phyloP scores from a whole-genome alignment of 2,888 invertebrate species.

The Sesia bembeciformis region DNA sequence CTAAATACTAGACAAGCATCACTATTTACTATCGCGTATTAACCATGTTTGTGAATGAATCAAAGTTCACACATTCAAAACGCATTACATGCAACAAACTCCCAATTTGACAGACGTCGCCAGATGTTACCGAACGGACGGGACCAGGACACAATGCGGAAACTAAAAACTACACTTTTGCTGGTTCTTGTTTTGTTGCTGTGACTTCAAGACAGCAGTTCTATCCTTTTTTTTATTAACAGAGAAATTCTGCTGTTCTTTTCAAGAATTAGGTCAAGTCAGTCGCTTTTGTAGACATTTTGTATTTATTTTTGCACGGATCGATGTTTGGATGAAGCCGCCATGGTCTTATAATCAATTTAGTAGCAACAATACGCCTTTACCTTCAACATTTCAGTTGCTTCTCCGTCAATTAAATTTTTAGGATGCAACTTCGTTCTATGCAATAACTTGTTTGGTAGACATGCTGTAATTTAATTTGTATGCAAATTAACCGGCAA shows the following conservation, averaged over 20 bases:
- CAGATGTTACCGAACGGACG: slow-evolving; percentile 21
- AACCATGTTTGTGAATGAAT: too few species aligned
- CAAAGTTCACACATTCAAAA: slow-evolving; percentile 1
- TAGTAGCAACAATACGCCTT: slow-evolving; percentile 14
- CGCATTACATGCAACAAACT: slow-evolving; percentile 6
- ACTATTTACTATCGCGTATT: too few species aligned
- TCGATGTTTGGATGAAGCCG: neutral
- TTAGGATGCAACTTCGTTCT: slow-evolving; percentile 18
- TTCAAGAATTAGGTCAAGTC: neutral
- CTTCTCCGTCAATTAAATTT: slow-evolving; percentile 7
- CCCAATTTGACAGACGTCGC: slow-evolving; percentile 1
- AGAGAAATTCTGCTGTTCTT: neutral
- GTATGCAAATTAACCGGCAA: slow-evolving; percentile 21
- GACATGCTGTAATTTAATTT: slow-evolving; percentile 22
- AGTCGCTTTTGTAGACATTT: neutral
- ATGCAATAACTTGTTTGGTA: slow-evolving; percentile 23
- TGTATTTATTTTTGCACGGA: neutral
- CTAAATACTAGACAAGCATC: too few species aligned
- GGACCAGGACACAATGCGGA: slow-evolving; percentile 13
- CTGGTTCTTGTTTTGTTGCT: slow-evolving; percentile 8
- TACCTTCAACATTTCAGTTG: neutral
- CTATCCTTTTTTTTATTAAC: neutral
- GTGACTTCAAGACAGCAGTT: neutral
- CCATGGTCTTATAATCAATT: slow-evolving; percentile 17
- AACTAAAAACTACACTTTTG: slow-evolving; percentile 26